phyloP scores from a whole-genome alignment of 2,888 invertebrate genomes.

The Ornithoptera alexandrae region DNA sequence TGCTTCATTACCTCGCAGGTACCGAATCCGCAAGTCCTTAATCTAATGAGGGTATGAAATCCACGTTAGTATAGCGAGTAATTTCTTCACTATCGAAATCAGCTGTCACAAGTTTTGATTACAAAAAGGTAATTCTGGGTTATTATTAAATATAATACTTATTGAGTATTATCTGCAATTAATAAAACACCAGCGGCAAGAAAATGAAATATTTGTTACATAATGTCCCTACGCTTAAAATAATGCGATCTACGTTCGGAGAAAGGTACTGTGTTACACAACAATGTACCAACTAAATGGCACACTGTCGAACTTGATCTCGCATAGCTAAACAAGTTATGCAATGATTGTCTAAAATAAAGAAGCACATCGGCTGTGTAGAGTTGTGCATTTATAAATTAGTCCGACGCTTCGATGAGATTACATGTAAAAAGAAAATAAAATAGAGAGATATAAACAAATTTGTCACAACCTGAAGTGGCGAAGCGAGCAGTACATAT shows the following conservation, averaged over 20 bases:
- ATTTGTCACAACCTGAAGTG: neutral
- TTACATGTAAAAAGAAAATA: conserved; percentile 3
- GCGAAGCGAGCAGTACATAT: no score
- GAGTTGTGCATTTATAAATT: conserved; percentile 25
- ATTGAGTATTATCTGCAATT: neutral
- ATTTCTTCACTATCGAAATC: no score
- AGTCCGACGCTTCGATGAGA: neutral
- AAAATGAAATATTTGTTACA: conserved; percentile 11
- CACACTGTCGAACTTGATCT: conserved; percentile 17
- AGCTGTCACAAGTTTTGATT: no score
- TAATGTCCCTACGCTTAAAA: conserved; percentile 25
- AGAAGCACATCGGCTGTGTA: conserved; percentile 5
- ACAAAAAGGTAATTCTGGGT: no score
- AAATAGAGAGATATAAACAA: neutral
- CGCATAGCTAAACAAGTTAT: conserved; percentile 16
- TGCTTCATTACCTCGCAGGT: no score
- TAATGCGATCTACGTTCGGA: conserved; percentile 30
- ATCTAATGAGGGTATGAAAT: no score
- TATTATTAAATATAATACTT: no score
- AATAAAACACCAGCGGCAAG: conserved; percentile 29
- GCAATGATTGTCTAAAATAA: conserved; percentile 22
- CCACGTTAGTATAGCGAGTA: no score
- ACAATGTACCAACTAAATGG: conserved; percentile 27
- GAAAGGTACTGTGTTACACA: conserved; percentile 37
- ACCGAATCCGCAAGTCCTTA: no score